These are phyloP conservation scores for Lagorchestes hirsutus DNA, from an alignment of 2,797 vertebrate genomes.

Conservation along the genomic window DNA sequence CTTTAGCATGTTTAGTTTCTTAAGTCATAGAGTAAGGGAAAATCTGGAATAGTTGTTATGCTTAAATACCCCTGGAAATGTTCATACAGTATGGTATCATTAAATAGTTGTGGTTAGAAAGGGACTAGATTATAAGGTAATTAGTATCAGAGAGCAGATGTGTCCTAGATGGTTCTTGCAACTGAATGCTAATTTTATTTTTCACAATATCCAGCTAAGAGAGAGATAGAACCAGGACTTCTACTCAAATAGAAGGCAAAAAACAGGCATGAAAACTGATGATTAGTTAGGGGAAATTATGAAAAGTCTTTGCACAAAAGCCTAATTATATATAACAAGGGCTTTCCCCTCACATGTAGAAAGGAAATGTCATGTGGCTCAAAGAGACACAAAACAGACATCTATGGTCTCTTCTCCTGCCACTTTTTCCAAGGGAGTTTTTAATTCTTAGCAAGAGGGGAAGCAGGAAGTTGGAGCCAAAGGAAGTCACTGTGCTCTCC, in stretches of 20 bases:
- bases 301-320: background rate
- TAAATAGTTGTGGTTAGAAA: background rate
- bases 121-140: background rate
- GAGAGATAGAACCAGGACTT: background rate
- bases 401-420: background rate
- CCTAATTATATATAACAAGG: background rate
- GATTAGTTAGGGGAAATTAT: background rate
- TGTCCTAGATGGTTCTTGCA: background rate
- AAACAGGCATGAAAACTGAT: background rate
- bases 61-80: background rate
- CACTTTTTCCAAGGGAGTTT: background rate
- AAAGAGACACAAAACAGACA: background rate
- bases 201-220: background rate
- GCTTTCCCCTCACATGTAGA: background rate
- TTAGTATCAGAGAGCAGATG: background rate
- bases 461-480: background rate
- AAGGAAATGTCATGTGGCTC: background rate
- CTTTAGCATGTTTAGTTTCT: background rate
- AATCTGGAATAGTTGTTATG: background rate
- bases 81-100: too few species aligned
- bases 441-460: background rate
- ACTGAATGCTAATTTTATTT: background rate
- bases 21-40: background rate
- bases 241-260: background rate
- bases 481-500: background rate